phyloP scores from a whole-genome alignment of 2,797 vertebrate genomes.

The Petrocephalus schoutedeni region DNA sequence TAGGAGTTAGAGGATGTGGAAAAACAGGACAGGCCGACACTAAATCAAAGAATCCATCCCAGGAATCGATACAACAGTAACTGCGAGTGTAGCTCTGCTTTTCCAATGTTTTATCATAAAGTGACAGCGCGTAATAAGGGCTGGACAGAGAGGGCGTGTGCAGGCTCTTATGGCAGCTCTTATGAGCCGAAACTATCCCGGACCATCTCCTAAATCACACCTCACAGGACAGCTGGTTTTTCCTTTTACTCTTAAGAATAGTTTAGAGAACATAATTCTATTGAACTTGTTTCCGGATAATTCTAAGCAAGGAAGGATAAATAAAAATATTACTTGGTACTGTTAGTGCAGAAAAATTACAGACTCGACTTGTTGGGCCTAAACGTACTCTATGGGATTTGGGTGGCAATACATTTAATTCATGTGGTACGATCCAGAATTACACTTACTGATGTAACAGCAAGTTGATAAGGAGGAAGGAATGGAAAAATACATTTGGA shows the following conservation, averaged over 20 bases:
- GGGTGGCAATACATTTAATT: constrained; percentile 4
- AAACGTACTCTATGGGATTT: not conserved
- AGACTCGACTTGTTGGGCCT: not conserved
- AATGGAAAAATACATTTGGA: constrained; percentile 21
- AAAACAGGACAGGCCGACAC: constrained; percentile 61
- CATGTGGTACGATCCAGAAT: not conserved
- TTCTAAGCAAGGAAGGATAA: not conserved
- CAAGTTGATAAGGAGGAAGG: not conserved
- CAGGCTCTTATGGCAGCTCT: too few species aligned
- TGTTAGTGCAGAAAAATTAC: not conserved
- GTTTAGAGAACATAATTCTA: constrained; percentile 49
- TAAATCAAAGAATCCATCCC: constrained; percentile 89
- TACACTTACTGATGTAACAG: not conserved
- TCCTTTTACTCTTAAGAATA: constrained; percentile 30
- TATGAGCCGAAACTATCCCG: constrained; percentile 34
- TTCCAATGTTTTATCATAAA: constrained; percentile 82
- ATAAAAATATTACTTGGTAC: not conserved
- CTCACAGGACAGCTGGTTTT: constrained; percentile 36
- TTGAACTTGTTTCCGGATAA: not conserved
- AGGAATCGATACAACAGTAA: constrained; percentile 81
- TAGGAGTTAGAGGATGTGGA: constrained; percentile 81
- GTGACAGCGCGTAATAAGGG: constrained; percentile 76
- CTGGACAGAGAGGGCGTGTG: constrained; percentile 42
- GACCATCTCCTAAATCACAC: constrained; percentile 56
- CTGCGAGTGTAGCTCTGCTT: constrained; percentile 81